phyloP scores from a whole-genome alignment of 2,797 vertebrate genomes.

The Urocyon cinereoargenteus region DNA sequence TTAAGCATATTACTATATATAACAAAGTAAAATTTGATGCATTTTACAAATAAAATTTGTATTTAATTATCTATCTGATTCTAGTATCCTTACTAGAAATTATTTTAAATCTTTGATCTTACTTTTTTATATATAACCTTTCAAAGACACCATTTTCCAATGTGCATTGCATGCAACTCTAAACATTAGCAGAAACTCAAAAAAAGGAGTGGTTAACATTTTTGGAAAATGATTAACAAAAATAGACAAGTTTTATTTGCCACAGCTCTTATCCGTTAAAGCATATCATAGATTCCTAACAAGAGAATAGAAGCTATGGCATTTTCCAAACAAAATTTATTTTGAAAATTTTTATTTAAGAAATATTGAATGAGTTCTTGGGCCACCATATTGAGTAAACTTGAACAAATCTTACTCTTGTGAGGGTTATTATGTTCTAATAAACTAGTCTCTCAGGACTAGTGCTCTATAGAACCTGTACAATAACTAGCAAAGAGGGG shows the following conservation, averaged over 20 bases:
- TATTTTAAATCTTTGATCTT: neutral
- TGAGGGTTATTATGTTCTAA: neutral
- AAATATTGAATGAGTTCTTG: neutral
- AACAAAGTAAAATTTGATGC: neutral
- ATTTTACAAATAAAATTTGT: neutral
- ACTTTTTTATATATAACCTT: neutral
- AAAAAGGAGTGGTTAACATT: neutral
- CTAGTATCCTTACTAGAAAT: neutral
- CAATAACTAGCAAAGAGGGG: neutral
- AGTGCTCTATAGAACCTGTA: neutral
- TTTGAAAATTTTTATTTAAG: neutral
- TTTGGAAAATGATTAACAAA: neutral
- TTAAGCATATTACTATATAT: neutral
- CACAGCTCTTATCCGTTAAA: neutral
- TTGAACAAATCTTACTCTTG: neutral
- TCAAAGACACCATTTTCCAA: neutral
- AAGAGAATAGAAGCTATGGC: neutral
- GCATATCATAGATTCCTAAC: neutral
- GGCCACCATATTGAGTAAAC: neutral
- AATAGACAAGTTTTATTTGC: neutral
- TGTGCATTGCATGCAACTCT: neutral
- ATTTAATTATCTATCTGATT: neutral
- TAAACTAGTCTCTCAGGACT: neutral
- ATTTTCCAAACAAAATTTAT: neutral
- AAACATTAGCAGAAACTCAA: neutral